These are phyloP conservation scores for Petrophora chlorosata DNA, from an alignment of 2,888 invertebrate species.

Conservation along the genomic window DNA sequence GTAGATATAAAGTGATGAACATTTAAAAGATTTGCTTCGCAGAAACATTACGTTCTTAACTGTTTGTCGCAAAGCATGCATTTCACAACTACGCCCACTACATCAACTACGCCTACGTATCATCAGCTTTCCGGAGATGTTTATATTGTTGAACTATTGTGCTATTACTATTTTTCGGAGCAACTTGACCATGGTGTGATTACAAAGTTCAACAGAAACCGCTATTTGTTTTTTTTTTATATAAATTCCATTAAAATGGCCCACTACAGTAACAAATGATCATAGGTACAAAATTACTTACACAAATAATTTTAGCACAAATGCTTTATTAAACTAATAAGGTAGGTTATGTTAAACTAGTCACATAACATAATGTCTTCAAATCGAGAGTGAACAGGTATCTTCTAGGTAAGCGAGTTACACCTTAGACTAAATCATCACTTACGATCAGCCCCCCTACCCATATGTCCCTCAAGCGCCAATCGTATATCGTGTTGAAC, in stretches of 20 bases:
- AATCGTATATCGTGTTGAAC: too few relatives aligned
- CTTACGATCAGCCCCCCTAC: too few relatives aligned
- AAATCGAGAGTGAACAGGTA: too few relatives aligned
- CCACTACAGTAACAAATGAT: neutral
- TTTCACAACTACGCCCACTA: conserved; percentile 66
- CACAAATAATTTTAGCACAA: neutral
- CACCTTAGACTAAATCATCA: too few relatives aligned
- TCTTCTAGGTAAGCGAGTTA: too few relatives aligned
- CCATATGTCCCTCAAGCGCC: too few relatives aligned
- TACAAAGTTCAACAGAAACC: neutral
- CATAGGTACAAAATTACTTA: neutral
- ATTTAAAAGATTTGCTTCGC: conserved; percentile 47
- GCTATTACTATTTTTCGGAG: neutral
- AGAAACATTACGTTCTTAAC: conserved; percentile 46
- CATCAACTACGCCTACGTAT: conserved; percentile 54
- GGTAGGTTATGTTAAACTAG: too few relatives aligned
- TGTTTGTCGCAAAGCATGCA: conserved; percentile 56
- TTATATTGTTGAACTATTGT: conserved; percentile 41
- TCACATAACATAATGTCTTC: too few relatives aligned
- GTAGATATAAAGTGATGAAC: conserved; percentile 16
- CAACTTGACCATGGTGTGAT: neutral
- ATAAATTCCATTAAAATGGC: neutral
- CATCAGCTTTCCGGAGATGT: conserved; percentile 47
- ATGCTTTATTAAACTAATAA: too few relatives aligned
- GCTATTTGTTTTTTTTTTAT: neutral